Conservation (phyloP, 2,113 vertebrate genomes). For the Turnix velox region DNA sequence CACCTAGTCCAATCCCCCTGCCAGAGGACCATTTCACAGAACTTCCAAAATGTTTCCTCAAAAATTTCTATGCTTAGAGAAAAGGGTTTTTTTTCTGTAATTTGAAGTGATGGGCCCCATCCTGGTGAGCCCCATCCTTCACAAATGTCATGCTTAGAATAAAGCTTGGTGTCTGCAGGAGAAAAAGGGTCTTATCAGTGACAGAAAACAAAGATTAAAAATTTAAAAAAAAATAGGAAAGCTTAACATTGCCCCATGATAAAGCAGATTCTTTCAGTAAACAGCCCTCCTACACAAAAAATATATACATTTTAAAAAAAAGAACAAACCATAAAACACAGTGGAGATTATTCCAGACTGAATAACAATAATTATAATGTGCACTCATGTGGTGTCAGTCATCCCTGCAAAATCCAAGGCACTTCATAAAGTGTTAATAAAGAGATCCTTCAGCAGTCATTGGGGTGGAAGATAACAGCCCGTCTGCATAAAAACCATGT, state of each 20-base stretch:
- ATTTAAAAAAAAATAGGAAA: rapidly evolving
- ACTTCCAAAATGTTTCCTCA: not conserved
- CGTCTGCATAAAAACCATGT: not conserved
- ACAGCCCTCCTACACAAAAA: not conserved
- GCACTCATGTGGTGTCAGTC: not conserved
- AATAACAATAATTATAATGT: not conserved
- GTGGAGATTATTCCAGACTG: not conserved
- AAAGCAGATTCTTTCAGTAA: not conserved
- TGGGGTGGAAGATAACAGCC: not conserved
- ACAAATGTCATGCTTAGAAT: not conserved
- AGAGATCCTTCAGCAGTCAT: not conserved
- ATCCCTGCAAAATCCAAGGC: not conserved
- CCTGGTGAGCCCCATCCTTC: not conserved
- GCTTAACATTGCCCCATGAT: not conserved
- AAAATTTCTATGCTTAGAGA: not conserved
- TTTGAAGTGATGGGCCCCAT: not conserved
- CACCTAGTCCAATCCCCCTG: too few species aligned
- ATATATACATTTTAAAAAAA: not conserved
- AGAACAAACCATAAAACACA: not conserved
- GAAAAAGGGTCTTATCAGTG: not conserved
- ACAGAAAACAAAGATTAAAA: not conserved
- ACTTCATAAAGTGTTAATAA: not conserved
- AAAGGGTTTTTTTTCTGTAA: not conserved
- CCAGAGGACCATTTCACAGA: not conserved
- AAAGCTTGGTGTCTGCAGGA: not conserved